These are phyloP conservation scores for Liparis tanakae DNA, from an alignment of 2,797 vertebrate species.

Conservation along the genomic window DNA sequence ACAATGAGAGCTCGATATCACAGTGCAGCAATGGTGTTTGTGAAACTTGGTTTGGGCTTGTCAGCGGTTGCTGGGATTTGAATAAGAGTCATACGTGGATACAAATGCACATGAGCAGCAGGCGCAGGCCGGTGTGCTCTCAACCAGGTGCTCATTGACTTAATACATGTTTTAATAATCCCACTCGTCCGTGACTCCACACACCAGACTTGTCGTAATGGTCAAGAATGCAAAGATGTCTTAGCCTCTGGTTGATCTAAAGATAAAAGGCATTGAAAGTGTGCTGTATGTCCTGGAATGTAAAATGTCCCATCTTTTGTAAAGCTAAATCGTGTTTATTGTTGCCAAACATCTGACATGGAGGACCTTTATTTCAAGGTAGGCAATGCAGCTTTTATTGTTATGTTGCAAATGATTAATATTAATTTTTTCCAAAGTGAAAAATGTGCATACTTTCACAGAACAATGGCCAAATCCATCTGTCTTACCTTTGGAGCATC, in stretches of 20 bases:
- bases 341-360: background rate
- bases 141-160: constrained; percentile 28
- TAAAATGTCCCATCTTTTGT: background rate
- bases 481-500: constrained; percentile 87
- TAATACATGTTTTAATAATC: constrained; percentile 37
- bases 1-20: constrained; percentile 61
- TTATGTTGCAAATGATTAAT: constrained; percentile 72
- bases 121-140: constrained; percentile 20
- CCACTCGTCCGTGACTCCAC: constrained; percentile 20
- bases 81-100: constrained; percentile 23
- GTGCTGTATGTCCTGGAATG: background rate
- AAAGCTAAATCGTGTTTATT: background rate
- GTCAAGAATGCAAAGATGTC: constrained; percentile 8
- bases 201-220: constrained; percentile 17
- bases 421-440: constrained; percentile 66
- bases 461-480: constrained; percentile 78
- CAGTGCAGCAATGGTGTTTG: constrained; percentile 45
- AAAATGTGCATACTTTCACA: constrained; percentile 73
- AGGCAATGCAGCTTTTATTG: constrained; percentile 14
- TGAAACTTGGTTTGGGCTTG: constrained; percentile 47
- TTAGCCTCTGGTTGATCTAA: background rate
- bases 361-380: constrained; percentile 17
- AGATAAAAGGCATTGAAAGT: constrained; percentile 17
- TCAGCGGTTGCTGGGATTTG: constrained; percentile 44
- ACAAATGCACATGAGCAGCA: constrained; percentile 25